phyloP scores from a whole-genome alignment of 2,888 invertebrate species.

The Epinotia ramella region DNA sequence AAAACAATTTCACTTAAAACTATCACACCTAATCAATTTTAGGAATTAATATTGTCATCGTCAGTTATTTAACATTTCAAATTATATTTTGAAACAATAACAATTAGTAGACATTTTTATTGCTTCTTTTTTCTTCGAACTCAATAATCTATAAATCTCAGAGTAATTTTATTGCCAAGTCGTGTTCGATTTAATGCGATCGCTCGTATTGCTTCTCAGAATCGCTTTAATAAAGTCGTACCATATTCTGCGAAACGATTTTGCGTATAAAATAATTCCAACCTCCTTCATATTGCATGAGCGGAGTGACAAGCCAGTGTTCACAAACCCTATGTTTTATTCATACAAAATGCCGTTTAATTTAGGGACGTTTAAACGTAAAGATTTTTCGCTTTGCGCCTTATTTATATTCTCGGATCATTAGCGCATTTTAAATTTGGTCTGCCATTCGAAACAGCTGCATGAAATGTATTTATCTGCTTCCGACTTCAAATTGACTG shows the following conservation, averaged over 20 bases:
- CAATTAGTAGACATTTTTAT: background rate
- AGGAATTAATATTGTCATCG: too few relatives aligned
- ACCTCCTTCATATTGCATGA: conserved; percentile 50
- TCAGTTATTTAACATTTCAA: too few relatives aligned
- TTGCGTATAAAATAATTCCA: conserved; percentile 47
- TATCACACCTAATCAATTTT: too few relatives aligned
- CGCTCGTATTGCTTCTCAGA: background rate
- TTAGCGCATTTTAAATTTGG: conserved; percentile 30
- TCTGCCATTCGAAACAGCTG: background rate
- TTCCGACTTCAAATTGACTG: background rate
- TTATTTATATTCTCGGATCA: conserved; percentile 32
- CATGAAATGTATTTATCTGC: background rate
- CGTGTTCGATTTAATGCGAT: conserved; percentile 9
- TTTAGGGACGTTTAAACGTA: conserved; percentile 38
- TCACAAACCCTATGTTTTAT: conserved; percentile 49
- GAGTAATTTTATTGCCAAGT: background rate
- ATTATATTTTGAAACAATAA: too few relatives aligned
- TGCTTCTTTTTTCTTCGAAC: background rate
- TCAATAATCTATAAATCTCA: background rate
- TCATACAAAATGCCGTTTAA: conserved; percentile 47
- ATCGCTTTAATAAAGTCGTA: conserved; percentile 32
- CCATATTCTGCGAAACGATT: conserved; percentile 38
- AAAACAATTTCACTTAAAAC: too few relatives aligned
- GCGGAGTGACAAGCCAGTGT: conserved; percentile 49
- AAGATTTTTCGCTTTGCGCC: conserved; percentile 38